Evolutionary conservation across 2,888 invertebrate genomes (phyloP).

Genomic region (Leptinotarsa juncta): DNA sequence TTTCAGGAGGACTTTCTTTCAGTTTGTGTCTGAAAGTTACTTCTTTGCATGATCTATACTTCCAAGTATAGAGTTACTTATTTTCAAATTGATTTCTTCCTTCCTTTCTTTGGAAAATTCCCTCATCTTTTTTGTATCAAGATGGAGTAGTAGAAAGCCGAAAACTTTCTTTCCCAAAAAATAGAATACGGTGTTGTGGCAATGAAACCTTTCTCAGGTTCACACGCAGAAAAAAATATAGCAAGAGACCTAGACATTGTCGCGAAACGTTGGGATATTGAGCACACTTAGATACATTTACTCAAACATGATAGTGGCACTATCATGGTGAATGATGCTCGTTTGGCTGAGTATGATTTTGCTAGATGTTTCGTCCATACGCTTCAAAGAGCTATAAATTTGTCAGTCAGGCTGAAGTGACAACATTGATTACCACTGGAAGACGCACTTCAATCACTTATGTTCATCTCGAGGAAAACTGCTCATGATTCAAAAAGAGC

Average conservation of each 20-base stretch:
- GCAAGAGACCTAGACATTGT: slow-evolving; percentile 46
- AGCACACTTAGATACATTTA: no score
- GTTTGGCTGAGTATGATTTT: slow-evolving; percentile 40
- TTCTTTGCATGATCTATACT: no score
- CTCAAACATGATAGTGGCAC: slow-evolving; percentile 11
- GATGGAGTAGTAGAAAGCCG: no score
- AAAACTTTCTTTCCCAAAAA: no score
- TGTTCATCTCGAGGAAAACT: neutral
- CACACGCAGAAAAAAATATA: slow-evolving; percentile 36
- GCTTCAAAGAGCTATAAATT: slow-evolving; percentile 40
- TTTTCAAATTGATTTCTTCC: no score
- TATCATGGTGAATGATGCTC: slow-evolving; percentile 26
- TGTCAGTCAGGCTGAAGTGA: slow-evolving; percentile 46
- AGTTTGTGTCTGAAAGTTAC: no score
- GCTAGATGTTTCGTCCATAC: slow-evolving; percentile 48
- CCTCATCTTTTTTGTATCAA: no score
- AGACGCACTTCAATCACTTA: neutral
- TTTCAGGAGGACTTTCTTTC: no score
- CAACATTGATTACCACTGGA: slow-evolving; percentile 5
- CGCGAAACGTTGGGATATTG: slow-evolving; percentile 51
- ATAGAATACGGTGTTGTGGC: slow-evolving; percentile 43
- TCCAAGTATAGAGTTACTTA: no score
- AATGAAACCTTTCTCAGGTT: slow-evolving; percentile 47
- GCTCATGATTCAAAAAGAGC: slow-evolving; percentile 45
- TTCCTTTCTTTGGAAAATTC: no score